A percentile compares a stretch with the other conserved stretches of the same genome.
phyloP scores from a whole-genome alignment of 1,140 invertebrate genomes.

The Hylaeus volcanicus region DNA sequence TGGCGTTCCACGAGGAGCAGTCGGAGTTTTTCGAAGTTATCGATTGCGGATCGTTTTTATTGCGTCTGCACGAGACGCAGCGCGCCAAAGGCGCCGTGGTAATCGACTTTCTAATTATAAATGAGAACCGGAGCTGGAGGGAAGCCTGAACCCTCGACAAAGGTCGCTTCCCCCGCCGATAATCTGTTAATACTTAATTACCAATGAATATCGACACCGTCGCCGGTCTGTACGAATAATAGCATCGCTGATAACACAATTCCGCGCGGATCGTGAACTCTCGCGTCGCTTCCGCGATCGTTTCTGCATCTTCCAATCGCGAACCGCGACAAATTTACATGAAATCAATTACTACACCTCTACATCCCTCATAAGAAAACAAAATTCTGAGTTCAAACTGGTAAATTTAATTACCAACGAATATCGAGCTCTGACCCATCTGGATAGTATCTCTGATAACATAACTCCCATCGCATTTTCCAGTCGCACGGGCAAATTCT shows the following conservation, averaged over 20 bases:
- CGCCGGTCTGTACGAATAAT: constrained; percentile 12
- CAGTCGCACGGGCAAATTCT: too few species aligned
- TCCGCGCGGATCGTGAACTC: neutral
- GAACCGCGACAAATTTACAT: neutral
- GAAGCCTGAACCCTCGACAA: constrained; percentile 53
- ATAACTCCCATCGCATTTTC: too few species aligned
- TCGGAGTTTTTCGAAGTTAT: constrained; percentile 41
- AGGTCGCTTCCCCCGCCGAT: constrained; percentile 54
- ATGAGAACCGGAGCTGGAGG: constrained; percentile 36
- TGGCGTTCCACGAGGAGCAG: constrained; percentile 1
- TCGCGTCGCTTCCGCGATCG: constrained; percentile 19
- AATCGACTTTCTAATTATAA: constrained; percentile 66
- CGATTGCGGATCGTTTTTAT: constrained; percentile 32
- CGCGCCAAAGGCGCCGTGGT: constrained; percentile 42
- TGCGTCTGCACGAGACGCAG: constrained; percentile 14
- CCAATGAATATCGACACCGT: constrained; percentile 59
- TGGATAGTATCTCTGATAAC: too few species aligned
- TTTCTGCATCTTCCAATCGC: neutral
- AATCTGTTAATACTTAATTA: constrained; percentile 65
- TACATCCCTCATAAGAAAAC: too few species aligned
- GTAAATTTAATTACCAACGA: too few species aligned
- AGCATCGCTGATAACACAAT: constrained; percentile 14
- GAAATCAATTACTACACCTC: too few species aligned
- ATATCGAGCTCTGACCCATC: too few species aligned
- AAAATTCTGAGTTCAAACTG: too few species aligned